These are phyloP conservation scores for Sycophaga agraensis DNA, from an alignment of 1,140 invertebrate genomes.

Conservation along the genomic window DNA sequence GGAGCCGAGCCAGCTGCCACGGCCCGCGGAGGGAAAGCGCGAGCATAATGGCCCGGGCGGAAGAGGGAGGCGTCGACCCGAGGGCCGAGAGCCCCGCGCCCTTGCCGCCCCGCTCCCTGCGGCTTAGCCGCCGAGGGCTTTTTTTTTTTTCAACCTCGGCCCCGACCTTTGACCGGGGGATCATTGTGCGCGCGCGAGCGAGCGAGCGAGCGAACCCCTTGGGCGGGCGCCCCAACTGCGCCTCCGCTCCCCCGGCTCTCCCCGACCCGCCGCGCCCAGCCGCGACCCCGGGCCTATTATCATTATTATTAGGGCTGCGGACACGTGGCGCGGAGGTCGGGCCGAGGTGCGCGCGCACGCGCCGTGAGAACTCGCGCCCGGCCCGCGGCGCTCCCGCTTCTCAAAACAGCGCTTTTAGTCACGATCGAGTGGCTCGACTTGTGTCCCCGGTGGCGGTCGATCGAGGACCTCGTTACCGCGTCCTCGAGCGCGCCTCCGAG, in stretches of 20 bases:
- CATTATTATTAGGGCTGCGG: background rate
- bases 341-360: slow-evolving; percentile 35
- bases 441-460: no score
- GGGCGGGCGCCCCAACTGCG: background rate
- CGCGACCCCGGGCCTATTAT: background rate
- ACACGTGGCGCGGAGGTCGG: slow-evolving; percentile 9
- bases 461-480: no score
- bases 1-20: no score
- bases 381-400: slow-evolving; percentile 1
- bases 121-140: background rate
- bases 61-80: no score
- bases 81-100: no score
- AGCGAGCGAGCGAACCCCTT: no score
- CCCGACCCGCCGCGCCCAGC: background rate
- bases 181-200: no score
- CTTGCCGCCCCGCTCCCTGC: background rate
- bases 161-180: no score
- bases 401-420: slow-evolving; percentile 31
- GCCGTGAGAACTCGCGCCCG: slow-evolving; percentile 29
- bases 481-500: no score
- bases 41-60: no score
- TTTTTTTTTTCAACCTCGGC: no score
- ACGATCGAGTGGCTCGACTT: slow-evolving; percentile 32
- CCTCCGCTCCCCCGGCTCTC: background rate
- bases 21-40: no score